Evolutionary conservation across 2,113 vertebrate genomes (phyloP), one percentile per base, ranked within the genome.

Genomic region (Phrynosoma platyrhinos): DNA sequence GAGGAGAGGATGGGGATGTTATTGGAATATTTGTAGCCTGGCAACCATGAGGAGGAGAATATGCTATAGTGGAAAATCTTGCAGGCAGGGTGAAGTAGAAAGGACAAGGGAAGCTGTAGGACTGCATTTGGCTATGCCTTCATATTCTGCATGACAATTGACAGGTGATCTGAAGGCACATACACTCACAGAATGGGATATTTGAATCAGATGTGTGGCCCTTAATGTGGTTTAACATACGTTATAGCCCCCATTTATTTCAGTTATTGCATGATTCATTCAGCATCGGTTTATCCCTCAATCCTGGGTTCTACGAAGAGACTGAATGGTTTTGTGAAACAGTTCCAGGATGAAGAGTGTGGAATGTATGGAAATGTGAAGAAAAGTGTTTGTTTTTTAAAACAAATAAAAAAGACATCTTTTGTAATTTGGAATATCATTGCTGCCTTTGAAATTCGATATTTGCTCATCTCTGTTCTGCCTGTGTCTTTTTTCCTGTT

Each of bases 21-120:
- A 18, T 36, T 10, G 68, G 64, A 77, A 69, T 71, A 83, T 78
- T n/a, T 30, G 87, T 88, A 83, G 72, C 87, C 64, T 83, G 81
- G 87, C 87, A 88, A 88, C 87, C 81, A 27, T 12, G 20, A 72
- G 77, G 13, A 47, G 40, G 40, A 83, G 58, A 83, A 25, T 3
- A 13, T 1, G 69, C 32, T 77, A 18, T 69, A 27, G 87, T 80
- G 78, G 81, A 78, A 55, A 83, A 83, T 69, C 69, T 78, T n/a
- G 30, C 25, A 32, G 71, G 18, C 23, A 81, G 16, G 32, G 52
- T 40, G 30, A 53, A 36, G 68, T 25, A 14, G 52, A 55, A 81
- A 9, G 80, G 20, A 27, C 9, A 20, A 27, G 13, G 71, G n/a
- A 32, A 42, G 42, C 10, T 9, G 36, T 13, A 47, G 5, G n/a